Base-by-base conservation (phyloP, 2,888 invertebrate genomes). In the Drosophila pullipes region DNA sequence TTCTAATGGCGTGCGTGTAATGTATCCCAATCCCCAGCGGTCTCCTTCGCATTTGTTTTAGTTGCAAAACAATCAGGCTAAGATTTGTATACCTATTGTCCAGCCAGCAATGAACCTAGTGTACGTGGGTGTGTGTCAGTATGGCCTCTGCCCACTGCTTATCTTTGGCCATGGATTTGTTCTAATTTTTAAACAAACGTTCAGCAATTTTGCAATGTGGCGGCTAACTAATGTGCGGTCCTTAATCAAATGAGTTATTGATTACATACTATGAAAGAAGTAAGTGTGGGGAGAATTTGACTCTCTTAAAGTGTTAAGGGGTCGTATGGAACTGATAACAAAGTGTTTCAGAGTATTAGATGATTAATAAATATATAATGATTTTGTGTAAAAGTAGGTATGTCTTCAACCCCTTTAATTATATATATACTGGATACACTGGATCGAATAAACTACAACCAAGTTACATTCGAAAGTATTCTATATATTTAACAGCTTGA, bases 191-290 rank as follows among this genome's bases (percentile, higher is more conserved):
- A 82, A 85, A 72, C 81, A 82, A 67, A 78, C 76, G 67, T 64
- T 78, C 72, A 78, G 71, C 69, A 76, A 69, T 73, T 73, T 78
- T 55, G 69, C 54, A 33, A 61, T 37, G 60, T 49, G 73, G 69
- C 63, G 74, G 66, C 60, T 72, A 75, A 82, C 76, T 83, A 86
- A 89, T 74, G 85, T 76, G 69, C 52, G 75, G 62, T 74, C 66
- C 81, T 91, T 83, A 91, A 91, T 91, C 91, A 89, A 83, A 79
- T 83, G 70, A 74, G 65, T 75, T 85, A 90, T 87, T 85, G 90
- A 90, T 88, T 83, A 65, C 72, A 18, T 31, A 28, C 76, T 67
- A 72, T 73, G 63, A 39, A 31, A 11, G 25, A 53, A 31, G 11
- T 18, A 25, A 22, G 9, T 4, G 16, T 22, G 16, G 2, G 11